phyloP scores from a whole-genome alignment of 2,888 invertebrate genomes.

The Microdon myrmicae region DNA sequence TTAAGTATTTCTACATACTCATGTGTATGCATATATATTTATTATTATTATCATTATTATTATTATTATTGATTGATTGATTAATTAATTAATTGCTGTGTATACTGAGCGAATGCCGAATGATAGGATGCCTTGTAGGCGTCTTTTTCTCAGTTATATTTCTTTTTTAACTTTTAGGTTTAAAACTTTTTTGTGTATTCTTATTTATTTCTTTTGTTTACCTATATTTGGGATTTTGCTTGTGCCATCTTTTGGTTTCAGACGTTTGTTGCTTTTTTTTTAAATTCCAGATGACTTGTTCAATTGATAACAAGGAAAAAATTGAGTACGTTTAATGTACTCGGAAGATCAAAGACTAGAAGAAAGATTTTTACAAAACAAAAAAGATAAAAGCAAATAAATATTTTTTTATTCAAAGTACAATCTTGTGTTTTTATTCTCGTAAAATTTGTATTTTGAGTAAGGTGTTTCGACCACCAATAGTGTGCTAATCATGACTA shows the following conservation, averaged over 20 bases:
- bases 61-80: conserved; percentile 39
- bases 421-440: no score
- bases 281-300: conserved; percentile 53
- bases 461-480: no score
- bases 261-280: conserved; percentile 35
- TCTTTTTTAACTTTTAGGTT: conserved; percentile 25
- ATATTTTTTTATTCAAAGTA: conserved; percentile 24
- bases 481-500: no score
- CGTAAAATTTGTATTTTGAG: no score
- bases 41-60: conserved; percentile 28
- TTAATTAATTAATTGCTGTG: conserved; percentile 45
- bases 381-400: conserved; percentile 21
- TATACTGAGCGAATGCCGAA: conserved; percentile 45
- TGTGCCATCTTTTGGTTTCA: conserved; percentile 30
- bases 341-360: conserved; percentile 19
- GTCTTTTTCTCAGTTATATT: conserved; percentile 14
- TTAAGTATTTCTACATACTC: conserved; percentile 36
- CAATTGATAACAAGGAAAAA: conserved; percentile 45
- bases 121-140: conserved; percentile 10
- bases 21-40: conserved; percentile 21
- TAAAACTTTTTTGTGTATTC: conserved; percentile 21
- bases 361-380: no score
- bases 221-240: conserved; percentile 30
- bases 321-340: conserved; percentile 43
- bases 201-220: conserved; percentile 26